These are phyloP conservation scores for Onychomys leucogaster DNA, from an alignment of 2,797 vertebrate genomes.

Conservation along the genomic window DNA sequence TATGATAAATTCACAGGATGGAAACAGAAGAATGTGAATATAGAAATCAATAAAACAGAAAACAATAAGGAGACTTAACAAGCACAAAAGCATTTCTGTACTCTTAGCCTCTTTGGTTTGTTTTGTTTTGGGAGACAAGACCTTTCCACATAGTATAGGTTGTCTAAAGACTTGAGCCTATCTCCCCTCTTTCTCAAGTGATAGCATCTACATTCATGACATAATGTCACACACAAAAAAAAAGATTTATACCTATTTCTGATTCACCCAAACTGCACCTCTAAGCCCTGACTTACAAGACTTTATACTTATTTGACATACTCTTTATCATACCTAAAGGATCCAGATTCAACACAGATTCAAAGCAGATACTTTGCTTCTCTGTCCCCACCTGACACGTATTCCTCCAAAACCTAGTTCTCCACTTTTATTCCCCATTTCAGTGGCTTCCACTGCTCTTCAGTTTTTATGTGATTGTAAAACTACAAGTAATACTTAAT, in stretches of 20 bases:
- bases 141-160: not conserved
- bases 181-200: conserved; percentile 8
- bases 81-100: not conserved
- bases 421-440: not conserved
- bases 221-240: not conserved
- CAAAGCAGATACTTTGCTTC: too few relatives aligned
- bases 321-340: not conserved
- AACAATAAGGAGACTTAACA: conserved; percentile 2
- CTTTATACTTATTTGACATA: not conserved
- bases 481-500: not conserved
- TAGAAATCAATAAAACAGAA: conserved; percentile 19
- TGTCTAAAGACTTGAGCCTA: conserved; percentile 3
- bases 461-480: conserved; percentile 6
- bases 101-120: not conserved
- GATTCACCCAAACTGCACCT: not conserved
- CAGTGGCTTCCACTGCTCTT: not conserved
- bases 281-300: not conserved
- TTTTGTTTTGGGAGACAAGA: not conserved
- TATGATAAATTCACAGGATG: conserved; percentile 29
- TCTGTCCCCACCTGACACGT: not conserved
- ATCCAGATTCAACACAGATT: not conserved
- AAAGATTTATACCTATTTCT: not conserved
- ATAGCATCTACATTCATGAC: not conserved
- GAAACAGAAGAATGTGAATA: not conserved
- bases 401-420: not conserved